A percentile compares a stretch with the other conserved stretches of the same genome.
These are phyloP conservation scores for Macaria notata DNA, from an alignment of 2,888 invertebrate genomes.

Conservation along the genomic window DNA sequence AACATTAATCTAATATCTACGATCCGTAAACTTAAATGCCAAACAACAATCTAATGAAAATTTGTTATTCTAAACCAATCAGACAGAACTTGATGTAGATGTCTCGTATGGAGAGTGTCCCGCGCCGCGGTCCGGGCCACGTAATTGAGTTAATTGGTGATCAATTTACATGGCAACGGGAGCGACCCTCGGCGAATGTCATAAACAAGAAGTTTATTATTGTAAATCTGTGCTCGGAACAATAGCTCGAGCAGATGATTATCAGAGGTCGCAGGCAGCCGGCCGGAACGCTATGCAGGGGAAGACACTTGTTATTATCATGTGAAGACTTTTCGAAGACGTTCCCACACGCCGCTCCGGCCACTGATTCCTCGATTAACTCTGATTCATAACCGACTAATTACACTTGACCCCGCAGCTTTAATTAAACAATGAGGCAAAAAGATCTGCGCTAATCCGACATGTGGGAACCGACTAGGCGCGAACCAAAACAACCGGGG, in stretches of 20 bases:
- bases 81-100: no score
- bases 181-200: conserved; percentile 36
- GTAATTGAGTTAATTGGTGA: conserved; percentile 45
- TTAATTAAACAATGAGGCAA: conserved; percentile 63
- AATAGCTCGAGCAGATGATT: conserved; percentile 79
- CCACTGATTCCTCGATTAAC: conserved; percentile 76
- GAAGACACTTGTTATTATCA: conserved; percentile 72
- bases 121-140: conserved; percentile 7
- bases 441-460: conserved; percentile 42
- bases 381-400: conserved; percentile 76
- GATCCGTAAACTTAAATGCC: no score
- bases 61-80: no score
- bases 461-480: conserved; percentile 29
- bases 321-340: conserved; percentile 80
- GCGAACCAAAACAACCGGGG: conserved; percentile 17
- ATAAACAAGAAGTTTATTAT: conserved; percentile 59
- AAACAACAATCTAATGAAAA: no score
- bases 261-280: conserved; percentile 71
- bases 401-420: conserved; percentile 65
- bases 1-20: no score
- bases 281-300: conserved; percentile 76
- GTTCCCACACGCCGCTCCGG: conserved; percentile 68
- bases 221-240: conserved; percentile 68
- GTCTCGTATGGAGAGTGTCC: no score
- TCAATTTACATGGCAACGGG: conserved; percentile 26